These are phyloP conservation scores for Andrena chrysosceles DNA, from an alignment of 2,888 invertebrate genomes.

Conservation along the genomic window DNA sequence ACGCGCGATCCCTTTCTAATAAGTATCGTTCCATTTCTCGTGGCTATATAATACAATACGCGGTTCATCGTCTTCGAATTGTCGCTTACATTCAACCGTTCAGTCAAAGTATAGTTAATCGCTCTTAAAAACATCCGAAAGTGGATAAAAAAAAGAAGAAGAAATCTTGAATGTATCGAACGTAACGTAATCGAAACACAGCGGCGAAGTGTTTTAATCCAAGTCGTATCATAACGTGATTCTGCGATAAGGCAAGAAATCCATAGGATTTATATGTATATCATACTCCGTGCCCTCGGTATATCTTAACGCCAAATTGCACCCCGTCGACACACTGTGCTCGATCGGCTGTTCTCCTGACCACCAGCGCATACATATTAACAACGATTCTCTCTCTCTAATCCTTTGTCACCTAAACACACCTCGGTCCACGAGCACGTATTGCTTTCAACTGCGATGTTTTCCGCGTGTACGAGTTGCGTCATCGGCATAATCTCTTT, in stretches of 20 bases:
- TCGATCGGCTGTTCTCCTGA: conserved; percentile 33
- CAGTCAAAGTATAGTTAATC: conserved; percentile 40
- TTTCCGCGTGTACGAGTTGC: conserved; percentile 60
- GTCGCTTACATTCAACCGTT: conserved; percentile 18
- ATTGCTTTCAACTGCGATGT: conserved; percentile 68
- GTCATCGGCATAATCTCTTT: conserved; percentile 62
- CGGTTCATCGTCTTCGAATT: conserved; percentile 7
- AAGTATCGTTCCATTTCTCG: conserved; percentile 1
- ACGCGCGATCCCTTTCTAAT: background rate
- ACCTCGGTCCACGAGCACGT: conserved; percentile 60
- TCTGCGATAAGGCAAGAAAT: conserved; percentile 65
- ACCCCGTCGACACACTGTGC: conserved; percentile 46
- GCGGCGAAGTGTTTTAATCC: conserved; percentile 31
- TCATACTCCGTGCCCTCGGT: conserved; percentile 42
- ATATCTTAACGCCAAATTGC: conserved; percentile 43
- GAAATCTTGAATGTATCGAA: conserved; percentile 18
- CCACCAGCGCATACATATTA: conserved; percentile 43
- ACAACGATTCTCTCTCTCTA: conserved; percentile 8
- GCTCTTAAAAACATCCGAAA: conserved; percentile 18
- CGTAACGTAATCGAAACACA: conserved; percentile 32
- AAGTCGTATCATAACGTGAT: conserved; percentile 40
- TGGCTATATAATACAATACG: conserved; percentile 6
- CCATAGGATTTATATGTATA: conserved; percentile 71
- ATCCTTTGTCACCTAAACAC: conserved; percentile 52
- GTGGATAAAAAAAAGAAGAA: conserved; percentile 6